These are phyloP conservation scores for Sebastes paucispinis DNA, from an alignment of 2,797 vertebrate genomes.

Conservation along the genomic window DNA sequence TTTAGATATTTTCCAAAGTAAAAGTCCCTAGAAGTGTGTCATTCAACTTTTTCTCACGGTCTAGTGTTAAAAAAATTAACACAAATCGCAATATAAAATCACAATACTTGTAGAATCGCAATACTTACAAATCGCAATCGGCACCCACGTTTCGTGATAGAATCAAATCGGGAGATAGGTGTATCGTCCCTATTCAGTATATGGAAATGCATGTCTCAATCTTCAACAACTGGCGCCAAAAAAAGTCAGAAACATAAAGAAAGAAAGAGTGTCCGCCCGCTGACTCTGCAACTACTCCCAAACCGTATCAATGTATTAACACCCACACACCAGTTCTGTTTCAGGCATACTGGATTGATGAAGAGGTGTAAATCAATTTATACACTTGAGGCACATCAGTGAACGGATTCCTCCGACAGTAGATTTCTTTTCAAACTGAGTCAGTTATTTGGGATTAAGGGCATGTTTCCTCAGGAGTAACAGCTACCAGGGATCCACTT, in stretches of 20 bases:
- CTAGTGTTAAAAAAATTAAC: no score
- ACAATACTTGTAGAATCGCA: no score
- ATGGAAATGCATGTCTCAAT: neutral
- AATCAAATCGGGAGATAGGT: no score
- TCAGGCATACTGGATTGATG: constrained; percentile 2
- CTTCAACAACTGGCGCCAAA: neutral
- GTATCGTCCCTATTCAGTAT: no score
- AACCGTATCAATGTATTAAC: neutral
- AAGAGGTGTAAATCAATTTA: constrained; percentile 9
- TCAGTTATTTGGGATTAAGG: neutral
- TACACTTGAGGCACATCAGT: neutral
- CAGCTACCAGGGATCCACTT: neutral
- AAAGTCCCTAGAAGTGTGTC: no score
- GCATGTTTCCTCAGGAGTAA: neutral
- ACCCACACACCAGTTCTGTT: neutral
- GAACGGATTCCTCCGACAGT: neutral
- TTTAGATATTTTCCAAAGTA: no score
- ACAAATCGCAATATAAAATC: no score
- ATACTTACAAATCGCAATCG: no score
- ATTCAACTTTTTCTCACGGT: no score
- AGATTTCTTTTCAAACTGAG: neutral
- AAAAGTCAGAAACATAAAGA: constrained; percentile 5
- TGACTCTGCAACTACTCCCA: neutral
- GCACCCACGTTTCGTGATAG: no score
- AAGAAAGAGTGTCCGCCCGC: neutral